Conservation (phyloP, 2,888 invertebrate genomes). For the Tenthredo mesomela region DNA sequence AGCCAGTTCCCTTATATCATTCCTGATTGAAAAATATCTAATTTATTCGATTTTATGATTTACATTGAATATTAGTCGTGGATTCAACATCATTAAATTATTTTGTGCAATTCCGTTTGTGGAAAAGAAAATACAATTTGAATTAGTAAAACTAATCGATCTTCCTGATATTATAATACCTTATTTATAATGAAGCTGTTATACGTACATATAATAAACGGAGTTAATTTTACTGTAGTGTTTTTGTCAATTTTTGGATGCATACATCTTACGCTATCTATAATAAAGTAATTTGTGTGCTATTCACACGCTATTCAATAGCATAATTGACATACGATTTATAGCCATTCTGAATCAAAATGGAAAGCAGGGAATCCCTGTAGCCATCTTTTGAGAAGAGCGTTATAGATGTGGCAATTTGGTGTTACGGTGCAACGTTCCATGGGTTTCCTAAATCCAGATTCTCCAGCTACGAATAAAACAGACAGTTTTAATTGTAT, state of each 20-base stretch:
- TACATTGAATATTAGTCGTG: background rate
- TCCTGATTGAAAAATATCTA: constrained; percentile 1
- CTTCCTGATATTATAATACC: background rate
- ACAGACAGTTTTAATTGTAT: constrained; percentile 27
- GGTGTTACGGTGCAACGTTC: constrained; percentile 66
- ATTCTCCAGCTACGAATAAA: constrained; percentile 63
- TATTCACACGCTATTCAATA: background rate
- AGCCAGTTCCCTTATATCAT: constrained; percentile 9
- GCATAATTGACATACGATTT: background rate
- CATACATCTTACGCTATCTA: background rate
- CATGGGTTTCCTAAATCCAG: constrained; percentile 65
- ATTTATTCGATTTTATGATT: constrained; percentile 20
- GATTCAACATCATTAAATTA: background rate
- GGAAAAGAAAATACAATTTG: background rate
- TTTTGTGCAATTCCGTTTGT: background rate
- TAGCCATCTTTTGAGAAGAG: background rate
- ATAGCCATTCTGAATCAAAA: background rate
- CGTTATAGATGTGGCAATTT: background rate
- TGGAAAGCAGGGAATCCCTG: background rate
- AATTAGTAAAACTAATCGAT: background rate
- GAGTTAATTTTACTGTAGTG: background rate
- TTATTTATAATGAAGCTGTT: background rate
- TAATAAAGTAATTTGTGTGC: too few species aligned
- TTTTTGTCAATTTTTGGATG: background rate
- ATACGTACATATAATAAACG: background rate